phyloP scores from a whole-genome alignment of 2,888 invertebrate species.

The Aspidiotus rigidus region DNA sequence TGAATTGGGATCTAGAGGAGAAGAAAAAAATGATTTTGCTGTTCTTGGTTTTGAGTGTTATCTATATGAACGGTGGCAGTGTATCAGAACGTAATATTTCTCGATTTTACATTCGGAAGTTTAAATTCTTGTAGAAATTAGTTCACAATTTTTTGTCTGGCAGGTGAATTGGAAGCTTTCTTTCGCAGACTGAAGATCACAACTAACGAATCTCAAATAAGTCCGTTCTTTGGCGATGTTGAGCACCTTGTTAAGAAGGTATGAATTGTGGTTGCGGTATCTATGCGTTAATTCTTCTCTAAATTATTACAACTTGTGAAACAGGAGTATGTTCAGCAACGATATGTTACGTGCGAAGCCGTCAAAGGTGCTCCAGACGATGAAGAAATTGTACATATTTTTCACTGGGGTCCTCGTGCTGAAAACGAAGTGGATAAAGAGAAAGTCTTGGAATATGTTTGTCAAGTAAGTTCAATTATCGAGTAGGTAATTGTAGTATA shows the following conservation, averaged over 20 bases:
- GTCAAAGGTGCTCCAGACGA: not conserved
- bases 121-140: not conserved
- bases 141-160: not conserved
- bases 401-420: not conserved
- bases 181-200: not conserved
- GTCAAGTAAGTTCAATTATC: not conserved
- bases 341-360: not conserved
- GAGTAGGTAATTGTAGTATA: too few relatives aligned
- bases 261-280: not conserved
- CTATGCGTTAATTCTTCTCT: not conserved
- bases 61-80: not conserved
- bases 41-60: not conserved
- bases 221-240: not conserved
- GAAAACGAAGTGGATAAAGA: not conserved
- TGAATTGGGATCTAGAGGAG: not conserved
- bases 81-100: not conserved
- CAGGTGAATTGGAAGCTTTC: not conserved
- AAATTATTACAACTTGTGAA: not conserved
- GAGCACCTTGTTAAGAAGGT: not conserved
- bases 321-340: not conserved
- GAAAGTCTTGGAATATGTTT: not conserved
- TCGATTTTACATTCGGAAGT: not conserved
- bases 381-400: not conserved
- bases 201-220: not conserved
- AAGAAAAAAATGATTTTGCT: not conserved